Conservation (phyloP, 64 coral and sea anemone genomes). For the Catalaphyllia jardinei region DNA sequence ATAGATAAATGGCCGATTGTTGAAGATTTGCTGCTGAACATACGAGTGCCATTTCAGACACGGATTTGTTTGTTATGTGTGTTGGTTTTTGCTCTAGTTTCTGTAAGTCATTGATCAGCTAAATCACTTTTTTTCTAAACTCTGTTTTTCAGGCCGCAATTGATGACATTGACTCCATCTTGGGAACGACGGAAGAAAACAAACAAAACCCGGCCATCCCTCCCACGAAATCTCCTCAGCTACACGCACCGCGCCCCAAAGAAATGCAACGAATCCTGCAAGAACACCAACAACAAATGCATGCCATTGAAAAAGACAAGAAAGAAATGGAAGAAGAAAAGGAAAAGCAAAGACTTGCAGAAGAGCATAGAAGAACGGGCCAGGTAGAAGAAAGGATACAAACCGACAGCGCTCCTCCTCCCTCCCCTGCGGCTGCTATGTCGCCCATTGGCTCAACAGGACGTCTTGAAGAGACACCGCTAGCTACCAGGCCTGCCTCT, state of each 20-base stretch:
- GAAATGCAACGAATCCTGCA: slow-evolving; percentile 93
- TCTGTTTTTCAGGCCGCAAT: slow-evolving; percentile 70
- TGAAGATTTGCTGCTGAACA: too few relatives aligned
- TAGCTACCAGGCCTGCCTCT: background rate
- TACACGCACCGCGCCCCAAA: slow-evolving; percentile 90
- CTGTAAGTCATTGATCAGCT: background rate
- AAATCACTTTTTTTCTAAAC: background rate
- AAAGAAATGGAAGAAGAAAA: slow-evolving; percentile 84
- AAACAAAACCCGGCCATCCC: slow-evolving; percentile 43
- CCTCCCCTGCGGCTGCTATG: slow-evolving; percentile 50
- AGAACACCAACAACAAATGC: slow-evolving; percentile 91
- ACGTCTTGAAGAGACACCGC: background rate
- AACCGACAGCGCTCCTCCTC: slow-evolving; percentile 59
- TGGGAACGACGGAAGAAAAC: slow-evolving; percentile 92
- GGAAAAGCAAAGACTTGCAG: slow-evolving; percentile 45
- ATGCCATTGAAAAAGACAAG: slow-evolving; percentile 80
- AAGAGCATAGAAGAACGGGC: slow-evolving; percentile 14
- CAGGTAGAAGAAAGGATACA: slow-evolving; percentile 1
- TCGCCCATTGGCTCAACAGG: slow-evolving; percentile 45
- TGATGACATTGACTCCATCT: slow-evolving; percentile 91
- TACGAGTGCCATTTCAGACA: too few relatives aligned
- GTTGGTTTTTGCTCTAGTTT: background rate
- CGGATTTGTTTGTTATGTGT: too few relatives aligned
- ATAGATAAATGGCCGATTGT: too few relatives aligned
- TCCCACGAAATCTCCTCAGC: slow-evolving; percentile 69